phyloP scores from a whole-genome alignment of 2,113 vertebrate species.

The Vireo altiloquus region DNA sequence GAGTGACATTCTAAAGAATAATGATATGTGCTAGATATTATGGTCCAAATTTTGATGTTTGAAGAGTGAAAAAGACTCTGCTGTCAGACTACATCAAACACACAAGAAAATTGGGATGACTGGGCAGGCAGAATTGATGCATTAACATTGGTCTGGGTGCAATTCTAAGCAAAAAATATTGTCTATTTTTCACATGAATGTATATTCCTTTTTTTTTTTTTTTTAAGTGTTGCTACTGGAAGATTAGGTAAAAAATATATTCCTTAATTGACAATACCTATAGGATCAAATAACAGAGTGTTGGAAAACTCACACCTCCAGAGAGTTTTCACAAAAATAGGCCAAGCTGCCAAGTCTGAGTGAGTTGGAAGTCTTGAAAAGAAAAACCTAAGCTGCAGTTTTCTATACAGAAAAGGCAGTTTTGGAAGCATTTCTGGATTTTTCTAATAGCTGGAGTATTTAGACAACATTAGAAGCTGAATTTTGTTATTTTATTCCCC shows the following conservation, averaged over 20 bases:
- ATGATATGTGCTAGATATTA: not conserved
- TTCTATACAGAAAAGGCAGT: not conserved
- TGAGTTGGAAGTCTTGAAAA: not conserved
- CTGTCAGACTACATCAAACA: not conserved
- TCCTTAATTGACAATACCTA: not conserved
- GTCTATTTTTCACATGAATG: not conserved
- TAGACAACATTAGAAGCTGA: not conserved
- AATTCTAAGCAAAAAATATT: not conserved
- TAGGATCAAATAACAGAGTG: not conserved
- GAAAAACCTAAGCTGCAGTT: not conserved
- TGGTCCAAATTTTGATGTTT: not conserved
- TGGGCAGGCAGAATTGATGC: fast-evolving
- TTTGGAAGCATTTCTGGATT: not conserved
- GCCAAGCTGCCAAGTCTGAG: not conserved
- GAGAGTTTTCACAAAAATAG: not conserved
- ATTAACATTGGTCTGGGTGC: not conserved
- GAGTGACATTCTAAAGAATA: not conserved
- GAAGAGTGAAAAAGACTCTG: not conserved
- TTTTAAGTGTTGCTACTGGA: not conserved
- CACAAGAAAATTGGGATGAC: not conserved
- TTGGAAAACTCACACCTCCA: not conserved
- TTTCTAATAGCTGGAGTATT: not conserved
- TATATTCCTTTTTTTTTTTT: not conserved
- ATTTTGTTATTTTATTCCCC: not conserved
- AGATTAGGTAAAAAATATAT: not conserved